Base-by-base conservation (phyloP, 1,140 invertebrate genomes). In the Spodoptera litura region DNA sequence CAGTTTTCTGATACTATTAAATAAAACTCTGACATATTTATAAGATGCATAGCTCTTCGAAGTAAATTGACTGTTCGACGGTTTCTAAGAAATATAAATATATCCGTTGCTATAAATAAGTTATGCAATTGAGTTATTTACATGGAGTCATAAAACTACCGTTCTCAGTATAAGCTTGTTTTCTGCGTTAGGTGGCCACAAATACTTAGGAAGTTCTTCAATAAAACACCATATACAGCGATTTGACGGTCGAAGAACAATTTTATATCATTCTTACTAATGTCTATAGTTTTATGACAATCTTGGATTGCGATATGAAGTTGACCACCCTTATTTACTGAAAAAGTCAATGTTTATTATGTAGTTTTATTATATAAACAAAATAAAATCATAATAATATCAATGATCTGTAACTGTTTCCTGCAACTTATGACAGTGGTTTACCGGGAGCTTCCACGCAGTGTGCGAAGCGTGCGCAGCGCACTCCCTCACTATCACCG, bases 401-500 rank as follows among this genome's bases (percentile, higher is more conserved):
- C 61, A 20, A 20, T 64, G 35, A 64, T 64, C 61, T 64, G 61
- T 66, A 53, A 70, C 25, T 52, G 27, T 72, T 72, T 56, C 70
- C 70, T 31, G 70, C 11, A 44, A 59, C 9, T 59, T 59, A 73
- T 38, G 52, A 73, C 55, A 12, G 55, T 71, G 53, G 53, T 27
- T 62, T 59, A 51, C 62, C 13, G 53, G 53, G 31, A 75, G 68
- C 76, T 70, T 78, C 31, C 61, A 58, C 27, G 55, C 49, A 76
- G 56, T 13, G 58, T 20, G 35, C 38, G 79, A 55, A 20, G 81
- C 81, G 55, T 81, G 80, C 81, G 64, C 83, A 72, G 64, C 73
- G 76, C 78, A 61, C 72, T 73, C 38, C 53, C 27, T 15, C 51
- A 70, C 38, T 83, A 89, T 89, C 88, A 76, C 52, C 78, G 84